Conservation (phyloP, 2,888 invertebrate genomes). For the Carterocephalus palaemon region DNA sequence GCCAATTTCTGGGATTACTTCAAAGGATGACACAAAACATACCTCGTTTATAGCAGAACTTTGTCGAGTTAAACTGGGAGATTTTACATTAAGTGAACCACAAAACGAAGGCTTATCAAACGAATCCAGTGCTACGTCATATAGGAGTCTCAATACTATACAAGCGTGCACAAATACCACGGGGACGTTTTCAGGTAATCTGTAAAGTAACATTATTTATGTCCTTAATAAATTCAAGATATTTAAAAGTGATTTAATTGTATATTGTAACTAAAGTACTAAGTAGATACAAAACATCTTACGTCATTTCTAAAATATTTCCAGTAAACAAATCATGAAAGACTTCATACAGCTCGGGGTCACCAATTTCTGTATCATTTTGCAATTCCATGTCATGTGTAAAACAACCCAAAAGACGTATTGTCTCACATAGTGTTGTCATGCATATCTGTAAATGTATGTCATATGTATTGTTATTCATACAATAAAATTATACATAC, state of each 20-base stretch:
- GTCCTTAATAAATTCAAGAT: no score
- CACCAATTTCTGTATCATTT: conserved; percentile 63
- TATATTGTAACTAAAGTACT: no score
- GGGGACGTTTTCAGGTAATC: conserved; percentile 86
- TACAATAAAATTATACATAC: neutral
- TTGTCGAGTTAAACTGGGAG: conserved; percentile 81
- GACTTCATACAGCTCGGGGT: conserved; percentile 67
- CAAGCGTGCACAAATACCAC: conserved; percentile 89
- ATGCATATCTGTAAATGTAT: conserved; percentile 86
- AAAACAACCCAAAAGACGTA: conserved; percentile 96
- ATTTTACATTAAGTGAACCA: conserved; percentile 82
- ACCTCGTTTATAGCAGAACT: conserved; percentile 81
- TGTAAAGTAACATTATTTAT: conserved; percentile 37
- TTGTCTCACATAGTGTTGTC: conserved; percentile 94
- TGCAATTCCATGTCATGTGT: conserved; percentile 69
- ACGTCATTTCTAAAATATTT: conserved; percentile 84
- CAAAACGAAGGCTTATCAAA: conserved; percentile 92
- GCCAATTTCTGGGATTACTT: no score
- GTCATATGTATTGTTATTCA: neutral
- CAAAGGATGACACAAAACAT: no score
- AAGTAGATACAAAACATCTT: conserved; percentile 46
- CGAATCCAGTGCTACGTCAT: conserved; percentile 96
- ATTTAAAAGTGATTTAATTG: no score
- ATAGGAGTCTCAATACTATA: conserved; percentile 90
- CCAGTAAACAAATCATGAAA: conserved; percentile 88